Evolutionary conservation across 1,140 invertebrate genomes (phyloP).

Genomic region (Tribolium madens): DNA sequence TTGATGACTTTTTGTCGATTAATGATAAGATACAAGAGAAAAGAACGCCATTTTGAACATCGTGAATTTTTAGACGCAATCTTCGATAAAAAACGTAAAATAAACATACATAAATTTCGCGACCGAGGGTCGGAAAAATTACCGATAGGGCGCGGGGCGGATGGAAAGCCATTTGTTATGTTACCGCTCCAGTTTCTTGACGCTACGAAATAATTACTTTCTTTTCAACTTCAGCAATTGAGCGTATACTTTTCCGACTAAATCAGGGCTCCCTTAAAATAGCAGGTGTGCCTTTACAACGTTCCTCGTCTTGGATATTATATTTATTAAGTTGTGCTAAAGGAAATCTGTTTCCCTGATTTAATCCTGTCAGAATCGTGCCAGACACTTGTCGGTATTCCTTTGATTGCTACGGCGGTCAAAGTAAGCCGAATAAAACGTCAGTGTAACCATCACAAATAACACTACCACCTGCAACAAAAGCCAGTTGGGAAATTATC

Average conservation of each 20-base stretch:
- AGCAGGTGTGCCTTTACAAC: neutral
- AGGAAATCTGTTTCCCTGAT: conserved; percentile 12
- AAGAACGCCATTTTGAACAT: neutral
- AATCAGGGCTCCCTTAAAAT: neutral
- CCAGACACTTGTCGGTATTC: neutral
- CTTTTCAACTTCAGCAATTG: neutral
- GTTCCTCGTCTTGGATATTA: conserved; percentile 1
- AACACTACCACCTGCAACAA: neutral
- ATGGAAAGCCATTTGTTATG: neutral
- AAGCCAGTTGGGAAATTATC: neutral
- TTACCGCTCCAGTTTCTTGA: neutral
- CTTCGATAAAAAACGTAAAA: neutral
- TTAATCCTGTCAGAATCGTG: neutral
- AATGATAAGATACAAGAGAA: neutral
- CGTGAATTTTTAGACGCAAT: conserved; percentile 11
- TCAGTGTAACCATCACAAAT: neutral
- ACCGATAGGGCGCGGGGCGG: neutral
- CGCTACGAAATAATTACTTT: neutral
- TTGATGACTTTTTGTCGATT: neutral
- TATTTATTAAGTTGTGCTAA: neutral
- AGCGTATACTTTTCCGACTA: neutral
- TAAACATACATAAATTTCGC: conserved; percentile 23
- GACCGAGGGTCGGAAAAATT: too few species aligned
- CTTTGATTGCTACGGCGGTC: neutral
- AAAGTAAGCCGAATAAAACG: neutral